A percentile compares a stretch with the other conserved stretches of the same genome.
phyloP scores from a whole-genome alignment of 2,888 invertebrate genomes.

The Parascotia fuliginaria region DNA sequence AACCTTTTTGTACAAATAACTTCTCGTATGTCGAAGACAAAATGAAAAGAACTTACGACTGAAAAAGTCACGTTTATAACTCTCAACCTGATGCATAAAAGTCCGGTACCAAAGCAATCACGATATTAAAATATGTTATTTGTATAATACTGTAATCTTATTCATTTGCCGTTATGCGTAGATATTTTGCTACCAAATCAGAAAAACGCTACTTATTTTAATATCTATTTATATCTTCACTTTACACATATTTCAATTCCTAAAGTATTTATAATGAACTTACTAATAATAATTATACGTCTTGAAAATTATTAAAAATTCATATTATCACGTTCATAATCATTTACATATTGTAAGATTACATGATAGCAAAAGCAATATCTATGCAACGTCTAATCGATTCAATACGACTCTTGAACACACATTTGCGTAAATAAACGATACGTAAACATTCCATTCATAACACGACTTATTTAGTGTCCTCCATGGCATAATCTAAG shows the following conservation, averaged over 20 bases:
- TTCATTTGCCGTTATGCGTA: constrained; percentile 13
- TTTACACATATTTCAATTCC: too few relatives aligned
- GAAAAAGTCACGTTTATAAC: too few relatives aligned
- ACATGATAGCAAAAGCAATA: constrained; percentile 50
- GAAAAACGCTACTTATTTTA: too few relatives aligned
- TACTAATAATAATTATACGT: not conserved
- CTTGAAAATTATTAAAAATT: constrained; percentile 43
- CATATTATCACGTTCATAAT: constrained; percentile 39
- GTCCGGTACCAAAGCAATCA: too few relatives aligned
- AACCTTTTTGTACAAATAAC: too few relatives aligned
- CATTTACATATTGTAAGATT: constrained; percentile 40
- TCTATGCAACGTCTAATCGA: constrained; percentile 55
- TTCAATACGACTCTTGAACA: constrained; percentile 50
- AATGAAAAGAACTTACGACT: too few relatives aligned
- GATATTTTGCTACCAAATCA: not conserved
- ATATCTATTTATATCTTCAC: too few relatives aligned
- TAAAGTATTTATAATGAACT: not conserved
- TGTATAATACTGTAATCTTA: constrained; percentile 27
- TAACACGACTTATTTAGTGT: constrained; percentile 54
- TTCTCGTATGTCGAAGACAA: too few relatives aligned
- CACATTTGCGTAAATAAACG: constrained; percentile 63
- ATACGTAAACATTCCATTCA: constrained; percentile 60
- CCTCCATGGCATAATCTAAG: constrained; percentile 40
- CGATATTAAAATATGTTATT: too few relatives aligned
- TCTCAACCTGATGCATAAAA: too few relatives aligned